Evolutionary conservation across 2,797 vertebrate genomes (phyloP).

Genomic region (Muscicapa comitata): DNA sequence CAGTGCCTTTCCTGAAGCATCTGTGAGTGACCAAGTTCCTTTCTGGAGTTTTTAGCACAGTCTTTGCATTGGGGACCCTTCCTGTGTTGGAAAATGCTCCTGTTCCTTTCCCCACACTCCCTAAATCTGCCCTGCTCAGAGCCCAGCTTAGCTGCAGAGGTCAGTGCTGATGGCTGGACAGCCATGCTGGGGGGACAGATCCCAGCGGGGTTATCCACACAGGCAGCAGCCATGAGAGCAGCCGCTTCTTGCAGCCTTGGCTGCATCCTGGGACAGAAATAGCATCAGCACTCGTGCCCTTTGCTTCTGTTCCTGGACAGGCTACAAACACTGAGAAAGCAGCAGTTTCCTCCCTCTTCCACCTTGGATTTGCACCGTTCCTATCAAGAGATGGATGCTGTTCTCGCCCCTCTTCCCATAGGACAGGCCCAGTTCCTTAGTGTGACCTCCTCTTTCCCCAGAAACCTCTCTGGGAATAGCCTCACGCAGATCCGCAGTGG

Average conservation of each 20-base stretch:
- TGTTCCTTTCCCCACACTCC: background rate
- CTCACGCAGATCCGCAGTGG: background rate
- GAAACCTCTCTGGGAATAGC: slow-evolving; percentile 63
- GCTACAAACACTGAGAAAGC: background rate
- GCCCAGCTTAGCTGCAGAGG: background rate
- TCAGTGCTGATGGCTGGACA: background rate
- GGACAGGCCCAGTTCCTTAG: background rate
- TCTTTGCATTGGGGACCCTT: background rate
- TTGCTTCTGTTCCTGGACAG: background rate
- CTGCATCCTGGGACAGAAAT: background rate
- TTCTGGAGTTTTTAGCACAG: background rate
- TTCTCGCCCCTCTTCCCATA: background rate
- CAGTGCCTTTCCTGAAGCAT: slow-evolving; percentile 58
- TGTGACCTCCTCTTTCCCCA: background rate
- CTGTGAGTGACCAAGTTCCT: slow-evolving; percentile 55
- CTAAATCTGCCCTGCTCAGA: background rate
- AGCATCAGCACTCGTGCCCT: background rate
- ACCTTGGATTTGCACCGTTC: background rate
- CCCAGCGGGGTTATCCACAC: background rate
- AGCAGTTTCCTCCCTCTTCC: background rate
- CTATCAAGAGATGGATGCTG: background rate
- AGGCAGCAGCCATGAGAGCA: background rate
- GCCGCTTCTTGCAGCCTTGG: background rate
- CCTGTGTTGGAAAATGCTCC: background rate
- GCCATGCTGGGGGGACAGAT: background rate